phyloP scores from a whole-genome alignment of 2,797 vertebrate genomes.

The Notolabrus celidotus region DNA sequence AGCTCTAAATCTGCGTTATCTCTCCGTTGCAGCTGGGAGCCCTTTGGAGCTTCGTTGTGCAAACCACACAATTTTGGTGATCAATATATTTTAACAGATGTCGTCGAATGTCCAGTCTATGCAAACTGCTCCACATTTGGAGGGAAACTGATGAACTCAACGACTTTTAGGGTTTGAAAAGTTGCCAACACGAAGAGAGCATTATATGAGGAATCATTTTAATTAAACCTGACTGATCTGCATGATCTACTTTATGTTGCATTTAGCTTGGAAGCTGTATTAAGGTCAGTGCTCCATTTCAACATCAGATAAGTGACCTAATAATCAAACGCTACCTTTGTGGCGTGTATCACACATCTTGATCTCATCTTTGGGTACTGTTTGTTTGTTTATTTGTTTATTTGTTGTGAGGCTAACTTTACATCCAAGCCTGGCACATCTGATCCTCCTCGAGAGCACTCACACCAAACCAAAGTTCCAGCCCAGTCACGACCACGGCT shows the following conservation, averaged over 20 bases:
- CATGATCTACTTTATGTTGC: slow-evolving; percentile 25
- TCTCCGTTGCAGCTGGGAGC: slow-evolving; percentile 43
- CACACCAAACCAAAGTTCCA: not conserved
- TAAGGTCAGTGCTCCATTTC: slow-evolving; percentile 34
- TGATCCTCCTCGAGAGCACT: not conserved
- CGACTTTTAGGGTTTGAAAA: slow-evolving; percentile 5
- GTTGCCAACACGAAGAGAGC: slow-evolving; percentile 4
- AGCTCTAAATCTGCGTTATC: slow-evolving; percentile 34
- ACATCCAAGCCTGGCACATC: slow-evolving; percentile 20
- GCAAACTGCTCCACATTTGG: slow-evolving; percentile 2
- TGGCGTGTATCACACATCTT: not conserved
- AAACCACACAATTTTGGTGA: slow-evolving; percentile 28
- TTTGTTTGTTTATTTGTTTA: slow-evolving; percentile 12
- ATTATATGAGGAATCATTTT: slow-evolving; percentile 14
- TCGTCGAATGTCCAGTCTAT: slow-evolving; percentile 25
- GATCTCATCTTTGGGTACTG: slow-evolving; percentile 1
- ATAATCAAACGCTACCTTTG: not conserved
- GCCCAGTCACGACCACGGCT: not conserved
- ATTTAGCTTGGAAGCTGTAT: not conserved
- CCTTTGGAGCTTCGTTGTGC: slow-evolving; percentile 27
- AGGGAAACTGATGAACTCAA: not conserved
- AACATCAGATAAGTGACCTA: slow-evolving; percentile 30
- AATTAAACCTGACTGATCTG: slow-evolving; percentile 9
- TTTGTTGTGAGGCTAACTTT: slow-evolving; percentile 11
- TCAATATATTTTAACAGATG: slow-evolving; percentile 35